Conservation (phyloP, 1,140 invertebrate genomes). For the Pseudomyrmex concolor region DNA sequence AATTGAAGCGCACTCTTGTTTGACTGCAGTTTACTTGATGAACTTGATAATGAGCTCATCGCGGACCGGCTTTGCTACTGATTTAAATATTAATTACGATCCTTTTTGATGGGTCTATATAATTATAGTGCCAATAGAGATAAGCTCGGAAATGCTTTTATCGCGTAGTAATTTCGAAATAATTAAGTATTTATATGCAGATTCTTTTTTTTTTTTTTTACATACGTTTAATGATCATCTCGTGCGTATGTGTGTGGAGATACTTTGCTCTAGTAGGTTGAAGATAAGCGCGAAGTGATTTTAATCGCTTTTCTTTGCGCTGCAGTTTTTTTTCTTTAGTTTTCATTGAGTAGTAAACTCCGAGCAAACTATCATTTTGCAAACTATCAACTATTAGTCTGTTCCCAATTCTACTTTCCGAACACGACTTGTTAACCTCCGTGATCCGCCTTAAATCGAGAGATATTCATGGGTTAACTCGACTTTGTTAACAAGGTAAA, state of each 20-base stretch:
- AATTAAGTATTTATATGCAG: too few relatives aligned
- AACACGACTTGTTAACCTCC: neutral
- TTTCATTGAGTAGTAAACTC: neutral
- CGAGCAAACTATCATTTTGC: neutral
- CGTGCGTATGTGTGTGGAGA: too few relatives aligned
- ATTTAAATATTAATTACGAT: conserved; percentile 42
- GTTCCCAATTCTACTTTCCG: neutral
- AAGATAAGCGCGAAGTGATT: too few relatives aligned
- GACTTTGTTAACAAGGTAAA: conserved; percentile 50
- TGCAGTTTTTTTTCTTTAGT: neutral
- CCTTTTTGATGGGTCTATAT: neutral
- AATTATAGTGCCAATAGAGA: conserved; percentile 4
- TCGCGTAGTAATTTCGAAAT: neutral
- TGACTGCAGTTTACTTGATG: conserved; percentile 12
- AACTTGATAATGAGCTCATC: conserved; percentile 24
- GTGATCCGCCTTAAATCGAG: conserved; percentile 10
- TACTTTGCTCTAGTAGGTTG: too few relatives aligned
- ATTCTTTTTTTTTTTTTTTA: neutral
- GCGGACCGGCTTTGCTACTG: neutral
- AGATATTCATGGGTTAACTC: conserved; percentile 41
- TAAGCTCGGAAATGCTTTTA: neutral
- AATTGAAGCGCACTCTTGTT: neutral
- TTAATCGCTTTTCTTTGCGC: neutral
- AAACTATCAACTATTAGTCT: neutral
- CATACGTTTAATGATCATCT: neutral